Evolutionary conservation across 2,113 vertebrate genomes (phyloP).

Genomic region (Pomatostomus ruficeps): DNA sequence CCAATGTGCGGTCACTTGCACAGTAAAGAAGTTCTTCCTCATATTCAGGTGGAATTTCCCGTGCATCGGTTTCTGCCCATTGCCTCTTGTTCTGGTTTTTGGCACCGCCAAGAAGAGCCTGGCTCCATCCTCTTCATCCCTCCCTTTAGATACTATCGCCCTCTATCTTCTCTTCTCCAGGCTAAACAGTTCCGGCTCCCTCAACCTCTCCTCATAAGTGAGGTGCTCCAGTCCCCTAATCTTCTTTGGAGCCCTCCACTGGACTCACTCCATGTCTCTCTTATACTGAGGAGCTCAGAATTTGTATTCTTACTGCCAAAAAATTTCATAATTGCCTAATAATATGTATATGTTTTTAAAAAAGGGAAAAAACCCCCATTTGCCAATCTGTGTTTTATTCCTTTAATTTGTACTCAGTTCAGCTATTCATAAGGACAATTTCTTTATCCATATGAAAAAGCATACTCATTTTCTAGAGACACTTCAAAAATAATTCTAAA

Average conservation of each 20-base stretch:
- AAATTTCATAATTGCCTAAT: not conserved
- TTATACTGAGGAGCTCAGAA: not conserved
- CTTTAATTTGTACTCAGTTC: not conserved
- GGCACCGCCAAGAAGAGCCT: not conserved
- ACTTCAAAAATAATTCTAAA: not conserved
- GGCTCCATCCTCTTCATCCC: not conserved
- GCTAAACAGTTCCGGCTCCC: not conserved
- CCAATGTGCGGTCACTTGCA: fast-evolving
- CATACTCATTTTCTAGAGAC: slow-evolving; percentile 12
- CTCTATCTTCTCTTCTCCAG: not conserved
- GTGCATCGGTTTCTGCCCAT: not conserved
- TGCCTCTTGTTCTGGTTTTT: not conserved
- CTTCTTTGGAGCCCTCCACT: not conserved
- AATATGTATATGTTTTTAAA: not conserved
- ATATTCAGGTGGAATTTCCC: not conserved
- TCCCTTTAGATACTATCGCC: not conserved
- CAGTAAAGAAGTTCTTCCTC: not conserved
- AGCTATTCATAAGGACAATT: not conserved
- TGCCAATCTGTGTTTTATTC: not conserved
- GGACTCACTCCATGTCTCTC: not conserved
- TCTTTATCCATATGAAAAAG: not conserved
- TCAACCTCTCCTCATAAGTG: not conserved
- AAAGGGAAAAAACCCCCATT: not conserved
- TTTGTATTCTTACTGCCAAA: not conserved
- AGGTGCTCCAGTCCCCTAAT: not conserved